Evolutionary conservation across 2,888 invertebrate genomes (phyloP).

Genomic region (Parthenolecanium corni): DNA sequence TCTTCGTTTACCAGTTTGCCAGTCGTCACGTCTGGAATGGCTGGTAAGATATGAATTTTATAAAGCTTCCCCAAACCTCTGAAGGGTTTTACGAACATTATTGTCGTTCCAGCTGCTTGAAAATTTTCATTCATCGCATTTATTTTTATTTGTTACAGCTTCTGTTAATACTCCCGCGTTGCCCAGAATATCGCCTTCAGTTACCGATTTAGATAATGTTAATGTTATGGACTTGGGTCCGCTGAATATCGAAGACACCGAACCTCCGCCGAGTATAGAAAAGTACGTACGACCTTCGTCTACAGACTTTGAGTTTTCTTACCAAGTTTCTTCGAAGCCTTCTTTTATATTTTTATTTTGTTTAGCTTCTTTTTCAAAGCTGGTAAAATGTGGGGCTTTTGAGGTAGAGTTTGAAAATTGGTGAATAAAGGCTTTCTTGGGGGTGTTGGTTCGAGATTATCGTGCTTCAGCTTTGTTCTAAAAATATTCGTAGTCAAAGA

Average conservation of each 20-base stretch:
- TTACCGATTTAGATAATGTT: slow-evolving; percentile 19
- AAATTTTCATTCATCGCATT: no score
- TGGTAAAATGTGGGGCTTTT: no score
- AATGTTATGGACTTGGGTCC: slow-evolving; percentile 20
- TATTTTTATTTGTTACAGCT: slow-evolving; percentile 4
- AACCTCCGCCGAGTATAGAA: slow-evolving; percentile 12
- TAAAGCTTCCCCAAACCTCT: neutral
- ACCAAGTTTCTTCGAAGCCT: no score
- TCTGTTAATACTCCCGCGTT: neutral
- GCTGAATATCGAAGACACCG: slow-evolving; percentile 9
- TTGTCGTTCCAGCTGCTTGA: no score
- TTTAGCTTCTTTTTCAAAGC: no score
- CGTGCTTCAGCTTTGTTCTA: no score
- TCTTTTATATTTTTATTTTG: no score
- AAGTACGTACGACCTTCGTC: slow-evolving; percentile 12
- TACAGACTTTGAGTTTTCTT: no score
- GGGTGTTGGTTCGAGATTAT: no score
- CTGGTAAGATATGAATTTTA: neutral
- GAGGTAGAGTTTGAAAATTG: no score
- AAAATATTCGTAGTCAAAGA: no score
- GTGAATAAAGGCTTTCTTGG: no score
- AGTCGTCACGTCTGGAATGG: slow-evolving; percentile 9
- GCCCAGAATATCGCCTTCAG: slow-evolving; percentile 16
- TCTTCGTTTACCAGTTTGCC: slow-evolving; percentile 14
- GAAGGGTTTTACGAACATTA: neutral